A percentile compares a stretch with the other conserved stretches of the same genome.
Evolutionary conservation across 2,888 invertebrate species (phyloP).

Genomic region (Caenorhabditis macrosperma): DNA sequence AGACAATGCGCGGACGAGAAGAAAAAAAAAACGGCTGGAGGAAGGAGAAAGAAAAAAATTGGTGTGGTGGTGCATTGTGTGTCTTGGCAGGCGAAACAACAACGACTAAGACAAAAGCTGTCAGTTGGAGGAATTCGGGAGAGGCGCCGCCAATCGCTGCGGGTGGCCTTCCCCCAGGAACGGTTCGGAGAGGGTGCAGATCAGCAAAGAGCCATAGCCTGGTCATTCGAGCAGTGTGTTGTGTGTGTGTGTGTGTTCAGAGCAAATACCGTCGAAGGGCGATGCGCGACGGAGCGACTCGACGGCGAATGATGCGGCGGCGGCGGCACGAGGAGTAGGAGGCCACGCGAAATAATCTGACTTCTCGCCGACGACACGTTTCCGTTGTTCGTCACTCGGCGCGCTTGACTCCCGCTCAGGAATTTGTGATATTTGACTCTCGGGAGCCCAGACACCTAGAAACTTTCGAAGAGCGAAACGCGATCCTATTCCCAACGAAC

Average conservation of each 20-base stretch:
- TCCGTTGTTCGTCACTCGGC: not conserved
- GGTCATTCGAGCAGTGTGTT: constrained; percentile 53
- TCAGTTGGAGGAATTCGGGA: constrained; percentile 36
- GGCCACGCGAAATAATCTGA: constrained; percentile 47
- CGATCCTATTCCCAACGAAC: not conserved
- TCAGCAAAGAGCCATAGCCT: constrained; percentile 50
- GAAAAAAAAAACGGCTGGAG: constrained; percentile 30
- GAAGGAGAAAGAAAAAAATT: constrained; percentile 1
- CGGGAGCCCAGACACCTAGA: not conserved
- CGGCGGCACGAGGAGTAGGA: constrained; percentile 41
- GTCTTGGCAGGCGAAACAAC: constrained; percentile 47
- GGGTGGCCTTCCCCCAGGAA: constrained; percentile 41
- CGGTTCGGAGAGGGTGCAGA: constrained; percentile 55
- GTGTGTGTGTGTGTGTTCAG: constrained; percentile 55
- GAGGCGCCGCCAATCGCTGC: constrained; percentile 19
- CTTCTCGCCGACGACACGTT: constrained; percentile 44
- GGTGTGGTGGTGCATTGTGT: constrained; percentile 38
- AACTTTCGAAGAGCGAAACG: not conserved
- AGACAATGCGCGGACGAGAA: constrained; percentile 43
- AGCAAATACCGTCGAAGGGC: constrained; percentile 47
- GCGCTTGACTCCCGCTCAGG: constrained; percentile 12
- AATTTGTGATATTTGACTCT: constrained; percentile 12
- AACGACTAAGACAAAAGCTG: constrained; percentile 55
- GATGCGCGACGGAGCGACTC: constrained; percentile 45
- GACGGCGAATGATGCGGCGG: constrained; percentile 34